Evolutionary conservation across 2,113 vertebrate genomes (phyloP).

Genomic region (Smithornis capensis): DNA sequence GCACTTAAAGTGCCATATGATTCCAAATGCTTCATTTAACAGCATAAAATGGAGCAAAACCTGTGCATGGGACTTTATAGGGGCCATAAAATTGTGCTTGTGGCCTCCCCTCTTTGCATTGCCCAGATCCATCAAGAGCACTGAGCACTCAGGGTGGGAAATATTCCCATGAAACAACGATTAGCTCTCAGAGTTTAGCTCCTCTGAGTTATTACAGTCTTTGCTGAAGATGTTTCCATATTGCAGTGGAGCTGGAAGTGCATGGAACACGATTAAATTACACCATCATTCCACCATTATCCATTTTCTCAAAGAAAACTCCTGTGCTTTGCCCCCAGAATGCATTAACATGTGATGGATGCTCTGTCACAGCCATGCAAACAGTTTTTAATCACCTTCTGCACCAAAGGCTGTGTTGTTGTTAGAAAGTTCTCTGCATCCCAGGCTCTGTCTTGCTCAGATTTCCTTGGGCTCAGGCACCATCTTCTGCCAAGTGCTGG

Average conservation of each 20-base stretch:
- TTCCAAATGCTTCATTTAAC: slow-evolving; percentile 64
- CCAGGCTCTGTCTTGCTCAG: not conserved
- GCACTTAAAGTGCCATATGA: slow-evolving; percentile 71
- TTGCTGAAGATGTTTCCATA: not conserved
- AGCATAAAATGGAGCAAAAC: slow-evolving; percentile 65
- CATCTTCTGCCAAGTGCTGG: not conserved
- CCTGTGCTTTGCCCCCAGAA: not conserved
- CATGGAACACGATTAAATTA: not conserved
- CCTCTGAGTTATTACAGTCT: not conserved
- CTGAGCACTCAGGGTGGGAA: slow-evolving; percentile 18
- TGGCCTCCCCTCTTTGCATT: slow-evolving; percentile 46
- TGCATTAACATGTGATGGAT: not conserved
- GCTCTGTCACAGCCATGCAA: not conserved
- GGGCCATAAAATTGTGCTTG: slow-evolving; percentile 61
- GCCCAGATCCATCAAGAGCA: slow-evolving; percentile 48
- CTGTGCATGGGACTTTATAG: slow-evolving; percentile 63
- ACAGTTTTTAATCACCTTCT: not conserved
- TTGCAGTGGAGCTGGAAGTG: not conserved
- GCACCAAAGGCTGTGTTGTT: not conserved
- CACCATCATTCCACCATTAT: not conserved
- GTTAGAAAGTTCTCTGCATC: not conserved
- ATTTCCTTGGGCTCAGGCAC: accelerated
- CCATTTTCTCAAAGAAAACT: not conserved
- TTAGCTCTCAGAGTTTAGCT: slow-evolving; percentile 26
- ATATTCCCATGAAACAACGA: not conserved